Conservation (phyloP, 1,140 invertebrate genomes). For the Sycophila sp. region DNA sequence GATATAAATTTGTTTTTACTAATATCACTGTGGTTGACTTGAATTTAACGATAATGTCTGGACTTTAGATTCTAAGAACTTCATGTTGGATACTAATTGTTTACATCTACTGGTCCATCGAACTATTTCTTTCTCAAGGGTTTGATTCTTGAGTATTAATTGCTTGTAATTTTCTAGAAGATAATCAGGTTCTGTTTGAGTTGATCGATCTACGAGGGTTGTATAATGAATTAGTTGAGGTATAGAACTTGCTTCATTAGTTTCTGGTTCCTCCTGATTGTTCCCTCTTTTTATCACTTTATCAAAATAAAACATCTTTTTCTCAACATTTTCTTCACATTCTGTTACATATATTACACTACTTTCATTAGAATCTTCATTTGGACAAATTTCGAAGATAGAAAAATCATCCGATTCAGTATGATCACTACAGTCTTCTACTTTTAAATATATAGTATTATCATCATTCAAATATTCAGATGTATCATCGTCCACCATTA, state of each 20-base stretch:
- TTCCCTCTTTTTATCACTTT: neutral
- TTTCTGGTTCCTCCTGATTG: neutral
- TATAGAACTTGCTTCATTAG: neutral
- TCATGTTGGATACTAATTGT: conserved; percentile 1
- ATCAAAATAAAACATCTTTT: neutral
- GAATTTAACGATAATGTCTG: neutral
- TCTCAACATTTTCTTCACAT: neutral
- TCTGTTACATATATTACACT: neutral
- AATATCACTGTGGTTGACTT: neutral
- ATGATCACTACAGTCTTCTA: conserved; percentile 1
- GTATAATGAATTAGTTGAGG: neutral
- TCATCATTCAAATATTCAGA: neutral
- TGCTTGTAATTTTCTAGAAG: conserved; percentile 25
- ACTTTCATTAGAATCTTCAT: neutral
- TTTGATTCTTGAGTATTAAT: conserved; percentile 20
- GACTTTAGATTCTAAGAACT: conserved; percentile 21
- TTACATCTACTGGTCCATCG: conserved; percentile 13
- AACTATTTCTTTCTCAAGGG: conserved; percentile 22
- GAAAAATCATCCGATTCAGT: neutral
- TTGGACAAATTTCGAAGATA: neutral
- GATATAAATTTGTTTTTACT: no score
- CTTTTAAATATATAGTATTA: neutral
- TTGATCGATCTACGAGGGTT: conserved; percentile 1
- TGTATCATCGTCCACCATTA: neutral
- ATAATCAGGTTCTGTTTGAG: conserved; percentile 30